Percentiles rank a stretch among this genome's conserved stretches.
These are phyloP conservation scores for Rhagonycha fulva DNA, from an alignment of 2,888 invertebrate species.

Conservation along the genomic window DNA sequence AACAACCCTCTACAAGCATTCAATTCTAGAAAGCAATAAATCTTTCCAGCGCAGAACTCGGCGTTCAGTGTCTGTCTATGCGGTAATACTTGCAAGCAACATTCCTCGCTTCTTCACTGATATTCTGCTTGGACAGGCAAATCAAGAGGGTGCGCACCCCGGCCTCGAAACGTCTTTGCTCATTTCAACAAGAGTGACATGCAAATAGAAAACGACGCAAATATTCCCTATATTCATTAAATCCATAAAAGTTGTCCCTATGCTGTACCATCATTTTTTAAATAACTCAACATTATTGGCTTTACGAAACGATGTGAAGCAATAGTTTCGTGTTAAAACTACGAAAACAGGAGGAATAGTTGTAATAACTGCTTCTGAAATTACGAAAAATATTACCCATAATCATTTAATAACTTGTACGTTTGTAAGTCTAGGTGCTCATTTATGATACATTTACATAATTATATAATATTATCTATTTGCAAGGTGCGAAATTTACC, in stretches of 20 bases:
- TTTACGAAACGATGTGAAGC: neutral
- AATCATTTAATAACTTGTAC: too few relatives aligned
- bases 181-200: slow-evolving; percentile 49
- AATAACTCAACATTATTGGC: neutral
- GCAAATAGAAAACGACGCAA: slow-evolving; percentile 50
- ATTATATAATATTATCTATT: too few relatives aligned
- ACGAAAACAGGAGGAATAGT: neutral
- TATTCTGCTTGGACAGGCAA: slow-evolving; percentile 37
- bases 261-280: neutral
- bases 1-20: slow-evolving; percentile 52
- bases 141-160: slow-evolving; percentile 34
- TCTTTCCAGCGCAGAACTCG: slow-evolving; percentile 42
- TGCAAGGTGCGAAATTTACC: too few relatives aligned
- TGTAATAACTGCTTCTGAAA: too few relatives aligned
- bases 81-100: slow-evolving; percentile 39
- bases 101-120: slow-evolving; percentile 38
- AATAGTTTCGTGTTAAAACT: neutral
- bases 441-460: too few relatives aligned
- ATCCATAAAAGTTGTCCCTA: slow-evolving; percentile 29
- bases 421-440: too few relatives aligned
- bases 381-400: too few relatives aligned
- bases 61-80: slow-evolving; percentile 39
- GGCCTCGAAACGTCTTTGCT: slow-evolving; percentile 47
- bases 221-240: slow-evolving; percentile 50
- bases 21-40: slow-evolving; percentile 50